Evolutionary conservation across 1,140 invertebrate species (phyloP).

Genomic region (Daktulosphaira vitifoliae): DNA sequence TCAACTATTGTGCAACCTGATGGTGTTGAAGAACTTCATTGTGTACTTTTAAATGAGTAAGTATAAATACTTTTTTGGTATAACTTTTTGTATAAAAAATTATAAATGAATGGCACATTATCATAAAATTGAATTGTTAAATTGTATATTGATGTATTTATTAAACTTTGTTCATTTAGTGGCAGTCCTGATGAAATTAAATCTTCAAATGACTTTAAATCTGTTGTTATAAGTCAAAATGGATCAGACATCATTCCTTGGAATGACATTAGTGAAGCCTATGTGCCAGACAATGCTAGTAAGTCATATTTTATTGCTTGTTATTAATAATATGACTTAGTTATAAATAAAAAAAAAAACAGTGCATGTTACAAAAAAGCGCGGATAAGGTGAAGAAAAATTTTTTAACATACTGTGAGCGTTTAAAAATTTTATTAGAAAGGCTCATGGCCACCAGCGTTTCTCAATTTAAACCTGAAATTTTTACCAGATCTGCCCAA

Average conservation of each 20-base stretch:
- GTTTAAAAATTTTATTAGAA: no score
- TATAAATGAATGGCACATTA: no score
- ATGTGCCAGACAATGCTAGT: constrained; percentile 5
- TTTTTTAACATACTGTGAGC: no score
- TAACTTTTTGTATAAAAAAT: background rate
- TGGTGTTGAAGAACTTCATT: constrained; percentile 35
- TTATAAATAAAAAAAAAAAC: no score
- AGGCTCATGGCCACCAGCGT: no score
- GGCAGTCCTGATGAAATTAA: background rate
- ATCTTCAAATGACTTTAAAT: constrained; percentile 2
- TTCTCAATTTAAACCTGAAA: no score
- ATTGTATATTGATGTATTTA: background rate
- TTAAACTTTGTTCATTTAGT: background rate
- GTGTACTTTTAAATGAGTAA: constrained; percentile 25
- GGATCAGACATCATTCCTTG: background rate
- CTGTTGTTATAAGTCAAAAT: constrained; percentile 20
- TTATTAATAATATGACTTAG: no score
- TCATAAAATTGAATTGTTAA: no score
- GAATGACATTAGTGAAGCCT: constrained; percentile 8
- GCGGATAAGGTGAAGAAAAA: no score
- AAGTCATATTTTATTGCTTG: background rate
- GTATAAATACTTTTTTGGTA: constrained; percentile 1
- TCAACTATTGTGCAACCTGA: constrained; percentile 28
- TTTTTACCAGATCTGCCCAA: no score
- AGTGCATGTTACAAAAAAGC: no score